Evolutionary conservation across 2,888 invertebrate species (phyloP), one percentile per base, ranked within the genome.

Genomic region (Alentia gelatinosa): DNA sequence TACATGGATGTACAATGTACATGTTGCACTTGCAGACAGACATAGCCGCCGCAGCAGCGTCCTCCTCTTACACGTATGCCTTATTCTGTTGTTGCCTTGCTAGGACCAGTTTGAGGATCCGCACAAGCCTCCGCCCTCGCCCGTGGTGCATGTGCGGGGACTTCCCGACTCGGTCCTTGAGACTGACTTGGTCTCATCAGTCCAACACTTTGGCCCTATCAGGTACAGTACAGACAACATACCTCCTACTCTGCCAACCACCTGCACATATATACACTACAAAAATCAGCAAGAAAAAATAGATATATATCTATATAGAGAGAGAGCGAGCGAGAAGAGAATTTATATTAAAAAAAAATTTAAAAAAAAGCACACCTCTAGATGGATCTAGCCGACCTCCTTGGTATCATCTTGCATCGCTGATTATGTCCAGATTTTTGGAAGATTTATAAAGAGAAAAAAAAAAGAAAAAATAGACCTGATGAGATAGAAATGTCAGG

Each of bases 121-220:
- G 19, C 96, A 96, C 91, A 96, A 96, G 92, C 95, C 96, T 9
- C 94, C 96, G 75, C 96, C 96, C 12, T 96, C 96, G 3, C 95
- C 95, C 39, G 96, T 97, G n/a, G 95, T 97, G 19, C 96, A 96
- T 93, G 96, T 97, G 4, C 93, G 96, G 79, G 96, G 96, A 86
- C 94, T 97, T 39, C 94, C 95, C 68, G 96, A 96, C 30, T 94
- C 94, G 91, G 96, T 96, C 0, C 95, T 96, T 12, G 96, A 97
- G 92, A 95, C 95, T n/a, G 96, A 97, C 92, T 92, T 97, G 19
- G 94, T 96, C 12, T 96, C 96, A 91, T 96, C 96, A 15, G 95
- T 97, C n/a, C 95, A 96, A 90, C 94, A 95, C 56, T 97, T 96
- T 94, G 97, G 97, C 50, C 92, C 94, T 42, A 95, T 97, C 90